Base-by-base conservation (phyloP, 1,140 invertebrate species). In the Brachionus paranguensis region DNA sequence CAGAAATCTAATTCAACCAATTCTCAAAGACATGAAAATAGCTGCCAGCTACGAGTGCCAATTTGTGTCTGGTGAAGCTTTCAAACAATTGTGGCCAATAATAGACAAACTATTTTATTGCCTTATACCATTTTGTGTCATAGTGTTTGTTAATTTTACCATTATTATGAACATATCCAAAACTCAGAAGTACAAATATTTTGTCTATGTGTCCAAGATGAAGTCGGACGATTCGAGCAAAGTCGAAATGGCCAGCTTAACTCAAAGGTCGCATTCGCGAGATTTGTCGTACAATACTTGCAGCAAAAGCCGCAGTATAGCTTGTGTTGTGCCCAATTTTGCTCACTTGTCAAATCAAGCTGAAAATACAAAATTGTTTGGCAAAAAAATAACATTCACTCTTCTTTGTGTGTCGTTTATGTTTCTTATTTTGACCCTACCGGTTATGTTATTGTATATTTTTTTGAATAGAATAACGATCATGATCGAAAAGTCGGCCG, bases 51-150 rank as follows among this genome's bases (percentile, higher is more conserved):
- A n/a, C 6, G 53, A 78, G 10, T 78, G 76, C 37, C 76, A 37
- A 53, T 53, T 78, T 53, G 33, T 20, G n/a, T 43, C 47, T 24
- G 76, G 76, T n/a, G 8, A 53, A 37, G 5, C 10, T 60, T 33
- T 68, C 17, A 68, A 81, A 45, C 20, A n/a, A 60, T 2, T 60
- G 20, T 81, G 78, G 78, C 78, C 78, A 12, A 60, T 81, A 20
- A 60, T 60, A 14, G 78, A 81, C 29, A 81, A 81, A 33, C 53
- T 81, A 10, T n/a, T 81, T 20, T 81, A 81, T 45, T 60, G 78
- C 24, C 41, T 81, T 7, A 64, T 81, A 12, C 78, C 78, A 60
- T 81, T 81, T 81, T 10, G 53, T 64, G 17, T 81, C 55, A 60
- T 81, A 12, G 11, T 43, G 10, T 29, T 33, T n/a, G 20, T 81